A percentile compares a stretch with the other conserved stretches of the same genome.
These are phyloP conservation scores for Lacanobia oleracea DNA, from an alignment of 2,888 invertebrate genomes.

Conservation along the genomic window DNA sequence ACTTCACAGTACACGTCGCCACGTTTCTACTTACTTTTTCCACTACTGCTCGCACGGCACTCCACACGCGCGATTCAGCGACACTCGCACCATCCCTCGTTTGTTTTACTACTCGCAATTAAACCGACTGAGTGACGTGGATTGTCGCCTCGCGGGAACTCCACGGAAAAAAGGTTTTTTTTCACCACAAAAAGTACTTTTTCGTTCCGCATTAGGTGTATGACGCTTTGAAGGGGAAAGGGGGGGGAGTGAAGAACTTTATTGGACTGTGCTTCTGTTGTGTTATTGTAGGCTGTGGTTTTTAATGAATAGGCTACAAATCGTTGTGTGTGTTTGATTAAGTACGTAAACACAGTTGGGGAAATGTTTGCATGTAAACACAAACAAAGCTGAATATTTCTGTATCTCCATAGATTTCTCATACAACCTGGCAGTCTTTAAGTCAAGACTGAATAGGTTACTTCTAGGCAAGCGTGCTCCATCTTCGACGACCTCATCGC, in stretches of 20 bases:
- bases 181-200: conserved; percentile 65
- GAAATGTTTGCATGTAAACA: conserved; percentile 2
- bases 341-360: conserved; percentile 6
- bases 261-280: conserved; percentile 62
- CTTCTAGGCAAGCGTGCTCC: too few species aligned
- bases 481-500: too few species aligned
- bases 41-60: conserved; percentile 70
- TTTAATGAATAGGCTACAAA: conserved; percentile 53
- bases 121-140: conserved; percentile 88
- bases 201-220: conserved; percentile 63
- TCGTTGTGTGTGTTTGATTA: conserved; percentile 22
- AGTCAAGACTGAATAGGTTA: too few species aligned
- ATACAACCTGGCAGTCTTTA: too few species aligned
- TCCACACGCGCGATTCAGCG: conserved; percentile 73
- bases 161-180: conserved; percentile 73
- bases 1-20: too few species aligned
- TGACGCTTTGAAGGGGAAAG: conserved; percentile 51
- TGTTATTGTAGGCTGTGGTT: conserved; percentile 49
- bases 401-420: too few species aligned
- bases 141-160: conserved; percentile 83
- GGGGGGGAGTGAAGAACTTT: conserved; percentile 52
- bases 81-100: conserved; percentile 78
- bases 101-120: conserved; percentile 89
- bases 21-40: too few species aligned
- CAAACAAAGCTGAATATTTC: neutral